Conservation (phyloP, 2,113 vertebrate species). For the Pterophyllum scalare region DNA sequence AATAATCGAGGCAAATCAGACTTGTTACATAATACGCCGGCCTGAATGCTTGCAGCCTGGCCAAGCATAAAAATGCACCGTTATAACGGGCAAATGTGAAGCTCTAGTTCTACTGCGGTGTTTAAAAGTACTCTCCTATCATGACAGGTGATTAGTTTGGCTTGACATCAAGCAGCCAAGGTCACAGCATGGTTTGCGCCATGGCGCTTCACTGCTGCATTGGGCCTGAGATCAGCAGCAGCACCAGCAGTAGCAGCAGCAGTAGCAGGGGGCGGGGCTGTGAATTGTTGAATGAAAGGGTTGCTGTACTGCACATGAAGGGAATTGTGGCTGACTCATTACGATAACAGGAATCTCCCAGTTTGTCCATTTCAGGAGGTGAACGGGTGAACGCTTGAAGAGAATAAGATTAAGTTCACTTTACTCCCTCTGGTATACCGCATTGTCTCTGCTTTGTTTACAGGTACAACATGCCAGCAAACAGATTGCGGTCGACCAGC, state of each 20-base stretch:
- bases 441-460: constrained; percentile 1
- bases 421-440: not conserved
- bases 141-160: not conserved
- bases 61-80: too few relatives aligned
- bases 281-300: constrained; percentile 45
- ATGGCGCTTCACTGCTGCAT: constrained; percentile 31
- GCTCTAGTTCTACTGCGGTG: not conserved
- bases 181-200: constrained; percentile 57
- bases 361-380: not conserved
- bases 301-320: constrained; percentile 34
- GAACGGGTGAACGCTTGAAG: not conserved
- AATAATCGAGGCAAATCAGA: not conserved
- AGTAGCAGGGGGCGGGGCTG: constrained; percentile 18
- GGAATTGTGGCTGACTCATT: constrained; percentile 2
- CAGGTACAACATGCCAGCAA: constrained; percentile 94
- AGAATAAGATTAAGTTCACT: not conserved
- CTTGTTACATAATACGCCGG: constrained; percentile 45
- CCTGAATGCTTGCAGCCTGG: constrained; percentile 13
- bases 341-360: not conserved
- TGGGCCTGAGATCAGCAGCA: constrained; percentile 34
- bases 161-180: constrained; percentile 38
- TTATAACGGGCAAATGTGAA: not conserved
- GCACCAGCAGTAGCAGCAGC: not conserved
- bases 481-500: constrained; percentile 87
- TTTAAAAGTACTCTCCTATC: not conserved